Base-by-base conservation (phyloP, 2,888 invertebrate species). In the Hedychridium roseum region DNA sequence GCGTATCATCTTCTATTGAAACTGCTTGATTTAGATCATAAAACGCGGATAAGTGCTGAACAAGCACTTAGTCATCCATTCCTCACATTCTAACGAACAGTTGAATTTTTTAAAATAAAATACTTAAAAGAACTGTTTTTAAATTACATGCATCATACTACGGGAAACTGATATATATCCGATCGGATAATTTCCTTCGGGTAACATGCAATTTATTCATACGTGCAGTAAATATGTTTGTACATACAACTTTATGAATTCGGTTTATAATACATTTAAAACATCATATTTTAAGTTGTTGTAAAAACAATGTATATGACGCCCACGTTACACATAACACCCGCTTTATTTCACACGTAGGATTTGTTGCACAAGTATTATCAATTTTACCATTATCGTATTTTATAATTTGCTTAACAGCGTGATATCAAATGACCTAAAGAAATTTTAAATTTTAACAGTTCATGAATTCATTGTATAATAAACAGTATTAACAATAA, bases 11-110 rank as follows among this genome's bases (percentile, higher is more conserved):
- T 94, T 57, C 82, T 92, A 45, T 80, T 81, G 57, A 83, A 83
- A 40, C 82, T 94, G 63, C 80, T 94, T 63, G 90, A 91, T 74
- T 83, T 91, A n/a, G 86, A 91, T 82, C 91, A 91, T n/a, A 81
- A 83, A 66, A 83, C 84, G 21, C 85, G 94, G 64, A 85, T 88
- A 54, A 84, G 88, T 6, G 94, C 94, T 20, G 84, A 83, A 12
- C 84, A 86, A 47, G 93, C 94, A 30, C 81, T 94, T 20, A 75
- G 80, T 30, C 93, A 94, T 83, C 86, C 89, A 38, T 94, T 92
- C 80, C 83, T 93, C 2, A 71, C 64, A 41, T 46, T 39, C 16
- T 57, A 43, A 36, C 12, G 18, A 12, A 35, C 16, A 2, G 9
- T 35, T 9, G 14, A 27, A 27, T 1, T 18, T 9, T 7, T 6